These are phyloP conservation scores for Centropus bengalensis DNA, from an alignment of 2,113 vertebrate genomes.

Conservation along the genomic window DNA sequence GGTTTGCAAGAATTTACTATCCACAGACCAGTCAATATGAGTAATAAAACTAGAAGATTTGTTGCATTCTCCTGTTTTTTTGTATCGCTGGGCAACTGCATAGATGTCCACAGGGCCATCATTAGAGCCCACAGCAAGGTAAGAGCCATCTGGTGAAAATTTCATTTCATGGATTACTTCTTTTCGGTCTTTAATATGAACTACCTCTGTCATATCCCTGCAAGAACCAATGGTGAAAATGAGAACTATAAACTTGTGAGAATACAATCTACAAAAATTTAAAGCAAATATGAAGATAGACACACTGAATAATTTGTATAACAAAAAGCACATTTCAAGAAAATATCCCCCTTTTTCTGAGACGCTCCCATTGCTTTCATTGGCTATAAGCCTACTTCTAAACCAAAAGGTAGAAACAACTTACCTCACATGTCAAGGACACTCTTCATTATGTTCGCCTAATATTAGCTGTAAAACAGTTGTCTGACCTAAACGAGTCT, in stretches of 20 bases:
- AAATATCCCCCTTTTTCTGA: not conserved
- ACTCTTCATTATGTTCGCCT: not conserved
- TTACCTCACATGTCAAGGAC: not conserved
- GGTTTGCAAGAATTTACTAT: constrained; percentile 93
- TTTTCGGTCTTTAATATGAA: constrained; percentile 96
- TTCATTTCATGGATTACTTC: constrained; percentile 98
- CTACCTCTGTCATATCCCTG: constrained; percentile 99
- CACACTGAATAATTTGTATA: not conserved
- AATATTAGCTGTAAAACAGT: not conserved
- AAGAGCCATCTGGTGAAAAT: constrained; percentile 93
- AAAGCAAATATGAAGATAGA: not conserved
- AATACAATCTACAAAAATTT: not conserved
- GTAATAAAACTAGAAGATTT: constrained; percentile 94
- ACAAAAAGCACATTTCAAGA: not conserved
- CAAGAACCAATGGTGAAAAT: constrained; percentile 5
- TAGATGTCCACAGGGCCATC: constrained; percentile 94
- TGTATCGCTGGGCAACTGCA: constrained; percentile 90
- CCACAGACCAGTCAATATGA: constrained; percentile 96
- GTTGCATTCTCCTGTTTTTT: constrained; percentile 95
- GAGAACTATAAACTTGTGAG: not conserved
- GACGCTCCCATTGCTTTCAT: not conserved
- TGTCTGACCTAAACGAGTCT: not conserved
- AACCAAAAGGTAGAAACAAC: not conserved
- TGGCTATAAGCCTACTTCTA: not conserved
- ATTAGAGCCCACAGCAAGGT: constrained; percentile 95